These are phyloP conservation scores for Aurelia coerulea DNA, from an alignment of 30 jellyfish, hydroid and myxozoan genomes.

Conservation along the genomic window DNA sequence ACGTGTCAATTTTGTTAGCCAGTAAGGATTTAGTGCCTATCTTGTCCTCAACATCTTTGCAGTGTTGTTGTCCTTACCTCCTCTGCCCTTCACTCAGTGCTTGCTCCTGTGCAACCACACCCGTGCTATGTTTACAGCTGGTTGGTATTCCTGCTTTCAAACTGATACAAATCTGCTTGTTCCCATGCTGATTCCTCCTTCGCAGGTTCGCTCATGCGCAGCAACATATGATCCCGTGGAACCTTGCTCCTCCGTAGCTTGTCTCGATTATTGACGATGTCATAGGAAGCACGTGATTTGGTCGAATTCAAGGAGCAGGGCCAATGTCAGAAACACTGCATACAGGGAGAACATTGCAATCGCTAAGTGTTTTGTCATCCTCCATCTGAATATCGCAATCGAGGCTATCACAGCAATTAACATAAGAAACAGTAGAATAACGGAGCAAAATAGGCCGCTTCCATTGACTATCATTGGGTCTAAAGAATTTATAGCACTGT, in stretches of 20 bases:
- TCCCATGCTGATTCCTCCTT: too few species aligned
- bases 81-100: too few species aligned
- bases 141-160: too few species aligned
- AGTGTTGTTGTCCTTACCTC: too few species aligned
- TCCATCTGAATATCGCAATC: conserved; percentile 81
- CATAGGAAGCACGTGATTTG: conserved; percentile 51
- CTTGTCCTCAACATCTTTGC: too few species aligned
- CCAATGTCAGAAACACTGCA: conserved; percentile 70
- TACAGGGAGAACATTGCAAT: conserved; percentile 74
- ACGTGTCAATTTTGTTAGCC: too few species aligned
- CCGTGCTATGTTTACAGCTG: too few species aligned
- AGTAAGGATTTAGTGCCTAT: too few species aligned
- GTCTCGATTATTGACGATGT: not conserved
- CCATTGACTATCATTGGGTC: conserved; percentile 55
- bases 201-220: too few species aligned
- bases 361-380: conserved; percentile 81
- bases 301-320: conserved; percentile 68
- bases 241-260: not conserved
- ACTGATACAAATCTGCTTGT: too few species aligned
- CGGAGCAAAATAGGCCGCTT: conserved; percentile 83
- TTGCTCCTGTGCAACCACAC: too few species aligned
- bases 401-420: conserved; percentile 75
- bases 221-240: not conserved
- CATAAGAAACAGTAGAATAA: conserved; percentile 76
- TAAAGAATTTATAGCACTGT: conserved; percentile 60